Base-by-base conservation (phyloP, 1,140 invertebrate species). In the Aphaenogaster ashmeadi region DNA sequence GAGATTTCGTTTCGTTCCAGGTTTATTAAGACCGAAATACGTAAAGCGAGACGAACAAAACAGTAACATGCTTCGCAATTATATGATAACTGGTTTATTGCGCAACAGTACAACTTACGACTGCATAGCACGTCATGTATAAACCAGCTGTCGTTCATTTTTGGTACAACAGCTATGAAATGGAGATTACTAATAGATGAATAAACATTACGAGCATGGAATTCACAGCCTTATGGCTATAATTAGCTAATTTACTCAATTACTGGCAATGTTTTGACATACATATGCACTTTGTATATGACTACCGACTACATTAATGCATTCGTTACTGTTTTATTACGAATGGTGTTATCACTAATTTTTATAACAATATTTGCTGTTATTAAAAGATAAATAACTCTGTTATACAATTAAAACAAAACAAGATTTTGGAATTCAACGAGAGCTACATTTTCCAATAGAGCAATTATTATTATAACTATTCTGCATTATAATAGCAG, bases 131-230 rank as follows among this genome's bases (percentile, higher is more conserved):
- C 36, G 15, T 60, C 13, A 41, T 7, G n/a, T 15, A 41, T 69
- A 81, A 71, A 81, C 50, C 47, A 71, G 36, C 21, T 54, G 21
- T 44, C 67, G 41, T 74, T 84, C 69, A 27, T 62, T 75, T 75
- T 84, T 56, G 21, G 21, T 13, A 5, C 11, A 15, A 72, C 72
- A 41, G 18, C 47, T 9, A 50, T 75, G 13, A 74, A 36, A 27
- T 21, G 21, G n/a, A 50, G 58, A 84, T 84, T 38, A 27, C 2
- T n/a, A 7, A 18, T 52, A 13, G 2, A 62, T 27, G 38, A 67
- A 71, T 54, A 33, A 38, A 54, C 21, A 41, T 54, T 56, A 71
- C 50, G 36, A 36, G 5, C 18, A n/a, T 75, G 52, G 27, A 78
- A 47, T 44, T 21, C 4, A 7, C n/a, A 52, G 33, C 18, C 18